phyloP scores from a whole-genome alignment of 2,888 invertebrate genomes.

The Cerceris ruficornis region DNA sequence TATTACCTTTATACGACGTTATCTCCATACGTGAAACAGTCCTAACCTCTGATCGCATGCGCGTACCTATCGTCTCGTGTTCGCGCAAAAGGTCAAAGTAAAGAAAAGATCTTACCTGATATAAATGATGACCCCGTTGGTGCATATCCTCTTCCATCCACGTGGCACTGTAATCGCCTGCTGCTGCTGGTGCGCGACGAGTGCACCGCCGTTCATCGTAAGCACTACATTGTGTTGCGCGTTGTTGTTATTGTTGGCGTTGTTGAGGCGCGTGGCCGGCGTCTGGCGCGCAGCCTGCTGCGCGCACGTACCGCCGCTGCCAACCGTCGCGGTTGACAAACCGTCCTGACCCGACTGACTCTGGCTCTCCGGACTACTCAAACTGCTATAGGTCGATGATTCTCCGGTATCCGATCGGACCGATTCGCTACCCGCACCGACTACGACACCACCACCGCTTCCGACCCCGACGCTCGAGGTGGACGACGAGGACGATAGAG shows the following conservation, averaged over 20 bases:
- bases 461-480: constrained; percentile 40
- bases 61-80: neutral
- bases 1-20: too few species aligned
- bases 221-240: constrained; percentile 76
- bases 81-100: neutral
- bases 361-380: constrained; percentile 82
- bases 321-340: constrained; percentile 54
- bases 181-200: constrained; percentile 66
- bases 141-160: constrained; percentile 90
- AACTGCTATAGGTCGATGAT: constrained; percentile 83
- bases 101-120: constrained; percentile 85
- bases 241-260: constrained; percentile 80
- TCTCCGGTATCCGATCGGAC: constrained; percentile 85
- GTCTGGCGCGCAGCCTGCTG: constrained; percentile 77
- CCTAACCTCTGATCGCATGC: too few species aligned
- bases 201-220: constrained; percentile 69
- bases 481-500: constrained; percentile 31
- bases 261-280: constrained; percentile 64
- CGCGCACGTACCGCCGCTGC: constrained; percentile 81
- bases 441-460: constrained; percentile 43
- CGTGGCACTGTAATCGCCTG: constrained; percentile 85
- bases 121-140: constrained; percentile 89
- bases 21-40: too few species aligned
- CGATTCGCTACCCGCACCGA: constrained; percentile 83
- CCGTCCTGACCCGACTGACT: constrained; percentile 72